phyloP scores from a whole-genome alignment of 1,140 invertebrate genomes.

The Sycobia sp. region DNA sequence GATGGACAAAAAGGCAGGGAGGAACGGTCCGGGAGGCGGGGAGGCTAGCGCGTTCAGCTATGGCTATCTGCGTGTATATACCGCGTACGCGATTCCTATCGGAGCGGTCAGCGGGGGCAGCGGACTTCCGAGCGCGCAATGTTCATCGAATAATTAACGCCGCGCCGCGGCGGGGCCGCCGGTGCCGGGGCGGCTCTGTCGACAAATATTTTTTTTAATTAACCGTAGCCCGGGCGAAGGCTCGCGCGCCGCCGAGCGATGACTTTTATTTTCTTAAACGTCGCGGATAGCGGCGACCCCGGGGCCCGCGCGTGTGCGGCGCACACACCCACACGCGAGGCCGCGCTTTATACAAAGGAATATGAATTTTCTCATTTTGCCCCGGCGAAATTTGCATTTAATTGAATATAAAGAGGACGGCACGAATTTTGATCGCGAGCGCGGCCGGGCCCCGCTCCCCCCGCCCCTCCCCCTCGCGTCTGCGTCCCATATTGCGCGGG shows the following conservation, averaged over 20 bases:
- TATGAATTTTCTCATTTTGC: slow-evolving; percentile 26
- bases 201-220: slow-evolving; percentile 31
- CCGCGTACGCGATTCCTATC: not conserved
- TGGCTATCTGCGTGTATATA: not conserved
- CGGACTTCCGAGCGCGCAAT: not conserved
- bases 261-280: slow-evolving; percentile 28
- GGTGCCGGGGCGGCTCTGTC: too few species aligned
- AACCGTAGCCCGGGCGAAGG: not conserved
- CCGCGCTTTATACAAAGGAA: slow-evolving; percentile 3
- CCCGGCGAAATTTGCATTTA: slow-evolving; percentile 24
- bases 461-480: too few species aligned
- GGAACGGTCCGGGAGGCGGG: too few species aligned
- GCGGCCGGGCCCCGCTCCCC: not conserved
- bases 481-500: too few species aligned
- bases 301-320: not conserved
- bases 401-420: slow-evolving; percentile 22
- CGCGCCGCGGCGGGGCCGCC: too few species aligned
- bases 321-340: too few species aligned
- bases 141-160: slow-evolving; percentile 18
- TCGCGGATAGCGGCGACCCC: too few species aligned
- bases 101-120: too few species aligned
- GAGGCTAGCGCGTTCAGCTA: too few species aligned
- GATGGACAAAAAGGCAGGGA: too few species aligned
- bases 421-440: slow-evolving; percentile 6
- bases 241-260: not conserved